Evolutionary conservation across 92 coral and sea anemone genomes (phyloP).

Genomic region (Pocillopora meandrina): DNA sequence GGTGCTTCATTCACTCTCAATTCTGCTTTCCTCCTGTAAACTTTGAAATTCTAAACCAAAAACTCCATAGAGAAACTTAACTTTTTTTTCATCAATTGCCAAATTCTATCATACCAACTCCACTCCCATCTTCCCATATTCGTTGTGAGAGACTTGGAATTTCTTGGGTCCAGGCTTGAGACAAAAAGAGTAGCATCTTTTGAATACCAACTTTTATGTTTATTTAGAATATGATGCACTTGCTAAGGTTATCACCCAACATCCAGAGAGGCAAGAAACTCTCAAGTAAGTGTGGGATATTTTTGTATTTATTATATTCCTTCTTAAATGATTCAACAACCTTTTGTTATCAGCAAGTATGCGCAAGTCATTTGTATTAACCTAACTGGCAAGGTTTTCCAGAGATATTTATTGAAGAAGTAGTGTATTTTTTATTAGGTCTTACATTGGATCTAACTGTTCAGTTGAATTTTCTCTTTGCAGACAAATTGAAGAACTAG

Average conservation of each 20-base stretch:
- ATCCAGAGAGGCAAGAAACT: slow-evolving; percentile 97
- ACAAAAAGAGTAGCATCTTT: background rate
- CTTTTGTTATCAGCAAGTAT: background rate
- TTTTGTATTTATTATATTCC: background rate
- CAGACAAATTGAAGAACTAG: slow-evolving; percentile 90
- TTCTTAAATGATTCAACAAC: background rate
- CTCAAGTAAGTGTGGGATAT: slow-evolving; percentile 55
- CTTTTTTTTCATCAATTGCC: too few species aligned
- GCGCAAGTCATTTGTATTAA: background rate
- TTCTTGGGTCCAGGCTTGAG: background rate
- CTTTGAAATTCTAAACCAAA: too few species aligned
- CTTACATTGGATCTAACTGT: background rate
- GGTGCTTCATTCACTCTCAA: too few species aligned
- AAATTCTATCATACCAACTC: too few species aligned
- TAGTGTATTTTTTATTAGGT: background rate
- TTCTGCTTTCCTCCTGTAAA: too few species aligned
- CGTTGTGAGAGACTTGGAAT: too few species aligned
- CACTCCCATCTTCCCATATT: too few species aligned
- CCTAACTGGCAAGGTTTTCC: background rate
- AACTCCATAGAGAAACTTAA: too few species aligned
- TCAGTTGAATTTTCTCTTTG: slow-evolving; percentile 8
- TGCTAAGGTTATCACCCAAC: slow-evolving; percentile 89
- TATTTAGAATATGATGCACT: slow-evolving; percentile 93
- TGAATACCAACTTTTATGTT: background rate
- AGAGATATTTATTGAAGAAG: too few species aligned